Evolutionary conservation across 2,113 vertebrate genomes (phyloP).

Genomic region (Apodemus sylvaticus): DNA sequence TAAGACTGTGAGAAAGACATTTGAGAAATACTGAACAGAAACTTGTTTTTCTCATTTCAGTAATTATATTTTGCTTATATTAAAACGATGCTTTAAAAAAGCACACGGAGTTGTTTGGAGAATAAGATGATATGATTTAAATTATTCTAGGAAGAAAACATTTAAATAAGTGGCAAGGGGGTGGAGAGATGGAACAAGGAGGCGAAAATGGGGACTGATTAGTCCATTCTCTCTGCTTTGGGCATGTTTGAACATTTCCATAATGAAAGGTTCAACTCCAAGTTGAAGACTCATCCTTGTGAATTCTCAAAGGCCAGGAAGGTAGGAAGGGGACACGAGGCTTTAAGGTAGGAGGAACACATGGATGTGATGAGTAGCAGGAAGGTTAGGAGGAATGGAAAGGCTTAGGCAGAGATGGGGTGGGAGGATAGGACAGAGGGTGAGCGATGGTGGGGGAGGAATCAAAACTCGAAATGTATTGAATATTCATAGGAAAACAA

Average conservation of each 20-base stretch:
- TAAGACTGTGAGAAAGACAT: not conserved
- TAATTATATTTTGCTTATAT: slow-evolving; percentile 55
- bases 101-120: slow-evolving; percentile 18
- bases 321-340: no score
- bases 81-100: slow-evolving; percentile 56
- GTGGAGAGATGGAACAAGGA: not conserved
- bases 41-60: slow-evolving; percentile 44
- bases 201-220: slow-evolving; percentile 20
- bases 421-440: not conserved
- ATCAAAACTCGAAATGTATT: not conserved
- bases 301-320: not conserved
- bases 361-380: no score
- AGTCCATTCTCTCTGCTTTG: slow-evolving; percentile 27
- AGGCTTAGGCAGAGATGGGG: not conserved
- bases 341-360: not conserved
- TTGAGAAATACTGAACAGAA: not conserved
- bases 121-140: slow-evolving; percentile 39
- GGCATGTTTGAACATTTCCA: slow-evolving; percentile 4
- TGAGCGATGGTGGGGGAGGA: not conserved
- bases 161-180: slow-evolving; percentile 23
- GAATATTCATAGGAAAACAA: not conserved
- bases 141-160: slow-evolving; percentile 49
- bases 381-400: not conserved
- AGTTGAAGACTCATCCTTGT: not conserved
- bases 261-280: not conserved